Evolutionary conservation across 2,797 vertebrate species (phyloP).

Genomic region (Tragelaphus oryx): DNA sequence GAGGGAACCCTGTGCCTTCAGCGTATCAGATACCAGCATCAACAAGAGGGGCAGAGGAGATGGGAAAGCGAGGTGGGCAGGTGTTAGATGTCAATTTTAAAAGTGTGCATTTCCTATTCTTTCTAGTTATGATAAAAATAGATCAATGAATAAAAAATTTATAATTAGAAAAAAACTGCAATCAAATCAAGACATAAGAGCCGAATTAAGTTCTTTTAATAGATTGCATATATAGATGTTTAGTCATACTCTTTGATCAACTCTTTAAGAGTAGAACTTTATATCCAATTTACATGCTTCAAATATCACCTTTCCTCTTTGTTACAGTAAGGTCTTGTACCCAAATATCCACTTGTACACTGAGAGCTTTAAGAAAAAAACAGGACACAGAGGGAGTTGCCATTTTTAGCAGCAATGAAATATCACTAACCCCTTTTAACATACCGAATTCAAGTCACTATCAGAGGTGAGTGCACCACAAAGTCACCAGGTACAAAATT

Average conservation of each 20-base stretch:
- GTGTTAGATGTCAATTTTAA: conserved; percentile 39
- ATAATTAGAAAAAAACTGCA: conserved; percentile 60
- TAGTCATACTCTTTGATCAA: conserved; percentile 90
- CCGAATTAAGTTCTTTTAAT: conserved; percentile 90
- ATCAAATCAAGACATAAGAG: conserved; percentile 77
- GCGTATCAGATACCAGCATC: conserved; percentile 76
- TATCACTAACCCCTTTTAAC: conserved; percentile 87
- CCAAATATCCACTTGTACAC: conserved; percentile 87
- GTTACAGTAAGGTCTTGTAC: conserved; percentile 89
- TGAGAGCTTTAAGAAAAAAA: conserved; percentile 88
- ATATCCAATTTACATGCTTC: conserved; percentile 92
- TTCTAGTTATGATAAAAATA: conserved; percentile 56
- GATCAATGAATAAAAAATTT: conserved; percentile 52
- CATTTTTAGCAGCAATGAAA: conserved; percentile 89
- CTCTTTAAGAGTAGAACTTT: conserved; percentile 90
- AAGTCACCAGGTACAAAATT: conserved; percentile 87
- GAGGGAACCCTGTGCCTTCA: conserved; percentile 78
- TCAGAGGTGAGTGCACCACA: conserved; percentile 85
- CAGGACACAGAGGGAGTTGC: conserved; percentile 87
- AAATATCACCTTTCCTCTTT: conserved; percentile 87
- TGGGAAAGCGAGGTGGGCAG: not conserved
- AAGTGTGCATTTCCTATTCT: conserved; percentile 66
- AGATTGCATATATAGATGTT: conserved; percentile 96
- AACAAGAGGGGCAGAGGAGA: conserved; percentile 49
- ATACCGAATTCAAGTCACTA: conserved; percentile 87